Evolutionary conservation across 2,888 invertebrate species (phyloP), one percentile per base, ranked within the genome.

Genomic region (Parnassius apollo): DNA sequence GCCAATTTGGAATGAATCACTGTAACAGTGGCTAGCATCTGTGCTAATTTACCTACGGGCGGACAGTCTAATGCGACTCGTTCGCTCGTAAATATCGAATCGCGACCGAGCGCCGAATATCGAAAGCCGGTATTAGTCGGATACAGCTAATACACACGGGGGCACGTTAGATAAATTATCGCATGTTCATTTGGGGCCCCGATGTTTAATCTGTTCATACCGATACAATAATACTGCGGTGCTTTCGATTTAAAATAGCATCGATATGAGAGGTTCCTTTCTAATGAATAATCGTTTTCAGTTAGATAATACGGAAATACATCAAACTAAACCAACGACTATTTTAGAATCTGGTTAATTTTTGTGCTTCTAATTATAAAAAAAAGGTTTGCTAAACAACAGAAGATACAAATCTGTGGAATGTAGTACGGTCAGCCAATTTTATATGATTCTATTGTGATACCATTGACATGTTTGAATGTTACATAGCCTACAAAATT

Each of bases 1-100:
- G 89, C 91, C 91, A 91, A 91, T 91, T 91, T 90, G 86, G 83
- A 91, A 91, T 91, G 91, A 91, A 91, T 91, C 91, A 91, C 88
- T 82, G 90, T 85, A 87, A 88, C 89, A 85, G 88, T 84, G 83
- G 88, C 85, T 81, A 90, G 86, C 91, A 91, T 91, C 91, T 91
- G 91, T 88, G 91, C 91, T 91, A 91, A 91, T 91, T 91, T 91
- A 91, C 91, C 91, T 91, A 91, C 89, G 87, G 83, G 85, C 80
- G 88, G 91, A 91, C 91, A 91, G 89, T 88, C 90, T 91, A 91
- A 91, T 91, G 91, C 89, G 85, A 82, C 82, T 85, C 81, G 87
- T 81, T 85, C 76, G 83, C 74, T 89, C 91, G 88, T 91, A 91
- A 91, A 91, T 89, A 88, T 80, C 75, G 87, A 87, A 87, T 86